These are phyloP conservation scores for Chloromyia formosa DNA, from an alignment of 2,888 invertebrate genomes.

Conservation along the genomic window DNA sequence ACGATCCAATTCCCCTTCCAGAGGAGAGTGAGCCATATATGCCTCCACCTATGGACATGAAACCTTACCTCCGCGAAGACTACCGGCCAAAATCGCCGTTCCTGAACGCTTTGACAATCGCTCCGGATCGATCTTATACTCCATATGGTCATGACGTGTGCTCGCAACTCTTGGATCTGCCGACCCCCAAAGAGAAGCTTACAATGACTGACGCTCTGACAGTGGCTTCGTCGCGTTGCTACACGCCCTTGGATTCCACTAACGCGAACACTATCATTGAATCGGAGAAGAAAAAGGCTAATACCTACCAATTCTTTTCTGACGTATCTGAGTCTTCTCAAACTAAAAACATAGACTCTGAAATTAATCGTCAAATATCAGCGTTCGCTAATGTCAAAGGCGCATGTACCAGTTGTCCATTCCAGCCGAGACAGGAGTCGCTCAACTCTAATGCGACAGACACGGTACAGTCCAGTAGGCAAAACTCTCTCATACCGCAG, in stretches of 20 bases:
- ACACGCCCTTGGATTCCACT: conserved; percentile 67
- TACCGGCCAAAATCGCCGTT: conserved; percentile 69
- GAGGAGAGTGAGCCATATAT: conserved; percentile 74
- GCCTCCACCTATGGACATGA: conserved; percentile 71
- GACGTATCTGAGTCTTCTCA: no score
- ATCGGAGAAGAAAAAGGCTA: conserved; percentile 55
- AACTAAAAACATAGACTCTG: conserved; percentile 22
- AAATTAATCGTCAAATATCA: conserved; percentile 55
- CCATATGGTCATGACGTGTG: conserved; percentile 66
- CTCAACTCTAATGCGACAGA: conserved; percentile 5
- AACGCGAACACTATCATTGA: conserved; percentile 56
- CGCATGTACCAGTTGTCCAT: conserved; percentile 56
- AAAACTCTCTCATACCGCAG: conserved; percentile 26
- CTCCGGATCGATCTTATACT: conserved; percentile 71
- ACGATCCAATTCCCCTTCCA: conserved; percentile 70
- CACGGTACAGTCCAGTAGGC: neutral
- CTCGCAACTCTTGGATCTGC: conserved; percentile 61
- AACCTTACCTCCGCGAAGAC: conserved; percentile 65
- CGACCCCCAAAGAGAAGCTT: conserved; percentile 65
- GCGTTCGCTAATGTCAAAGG: conserved; percentile 61
- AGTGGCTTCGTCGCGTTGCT: conserved; percentile 71
- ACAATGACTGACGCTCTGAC: conserved; percentile 70
- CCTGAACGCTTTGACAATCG: conserved; percentile 74
- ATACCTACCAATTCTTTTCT: conserved; percentile 46
- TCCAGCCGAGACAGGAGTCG: conserved; percentile 58